Conservation (phyloP, 2,797 vertebrate species). For the Danio jaintianensis region DNA sequence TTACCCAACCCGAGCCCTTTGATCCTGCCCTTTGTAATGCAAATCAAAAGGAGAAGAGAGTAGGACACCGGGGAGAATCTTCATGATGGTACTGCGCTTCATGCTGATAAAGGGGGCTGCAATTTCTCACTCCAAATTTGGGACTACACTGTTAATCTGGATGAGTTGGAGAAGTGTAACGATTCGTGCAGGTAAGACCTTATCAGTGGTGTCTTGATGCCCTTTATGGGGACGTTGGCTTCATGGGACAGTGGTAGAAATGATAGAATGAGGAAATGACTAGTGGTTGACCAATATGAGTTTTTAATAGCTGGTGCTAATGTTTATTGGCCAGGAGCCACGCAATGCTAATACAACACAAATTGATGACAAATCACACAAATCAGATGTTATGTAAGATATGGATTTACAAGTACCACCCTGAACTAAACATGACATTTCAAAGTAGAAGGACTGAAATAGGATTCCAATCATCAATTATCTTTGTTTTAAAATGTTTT, state of each 20-base stretch:
- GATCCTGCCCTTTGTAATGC: slow-evolving; percentile 56
- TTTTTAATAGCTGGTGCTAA: slow-evolving; percentile 1
- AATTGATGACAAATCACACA: background rate
- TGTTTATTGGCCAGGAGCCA: background rate
- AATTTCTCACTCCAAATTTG: slow-evolving; percentile 44
- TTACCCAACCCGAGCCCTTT: slow-evolving; percentile 36
- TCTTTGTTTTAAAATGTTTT: background rate
- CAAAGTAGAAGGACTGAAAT: background rate
- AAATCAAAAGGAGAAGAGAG: slow-evolving; percentile 45
- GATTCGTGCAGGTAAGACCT: background rate
- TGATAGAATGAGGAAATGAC: background rate
- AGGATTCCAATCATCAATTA: background rate
- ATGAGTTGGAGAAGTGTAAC: background rate
- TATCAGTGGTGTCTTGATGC: background rate
- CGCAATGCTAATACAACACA: background rate
- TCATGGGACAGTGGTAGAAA: background rate
- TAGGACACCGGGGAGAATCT: slow-evolving; percentile 44
- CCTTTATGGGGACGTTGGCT: background rate
- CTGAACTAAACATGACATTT: background rate
- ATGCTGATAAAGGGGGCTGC: slow-evolving; percentile 22
- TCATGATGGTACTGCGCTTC: slow-evolving; percentile 23
- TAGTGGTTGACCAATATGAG: background rate
- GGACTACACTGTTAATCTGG: background rate
- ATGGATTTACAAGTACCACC: too few relatives aligned
- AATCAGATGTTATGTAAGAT: background rate